These are phyloP conservation scores for Stramonita haemastoma DNA, from an alignment of 2,888 invertebrate genomes.

Conservation along the genomic window DNA sequence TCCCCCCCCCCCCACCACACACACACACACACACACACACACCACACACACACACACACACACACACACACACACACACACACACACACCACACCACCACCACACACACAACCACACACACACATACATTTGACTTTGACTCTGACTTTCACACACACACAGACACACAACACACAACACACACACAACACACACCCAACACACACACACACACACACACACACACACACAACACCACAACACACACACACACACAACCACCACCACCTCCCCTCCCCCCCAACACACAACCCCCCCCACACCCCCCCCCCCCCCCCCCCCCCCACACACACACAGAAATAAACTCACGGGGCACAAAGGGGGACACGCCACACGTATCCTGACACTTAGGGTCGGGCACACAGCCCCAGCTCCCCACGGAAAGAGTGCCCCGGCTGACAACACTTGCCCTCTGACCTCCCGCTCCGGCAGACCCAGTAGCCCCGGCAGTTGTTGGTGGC, in stretches of 20 bases:
- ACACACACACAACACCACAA: too few relatives aligned
- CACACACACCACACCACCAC: not conserved
- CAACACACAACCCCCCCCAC: not conserved
- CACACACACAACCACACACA: not conserved
- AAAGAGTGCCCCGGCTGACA: constrained; percentile 58
- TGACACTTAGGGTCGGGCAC: constrained; percentile 51
- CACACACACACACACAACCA: too few relatives aligned
- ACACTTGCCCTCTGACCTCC: constrained; percentile 56
- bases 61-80: not conserved
- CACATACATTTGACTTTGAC: not conserved
- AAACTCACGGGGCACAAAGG: constrained; percentile 11
- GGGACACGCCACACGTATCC: constrained; percentile 47
- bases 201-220: too few relatives aligned
- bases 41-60: not conserved
- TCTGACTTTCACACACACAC: not conserved
- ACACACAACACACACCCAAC: too few relatives aligned
- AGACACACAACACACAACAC: not conserved
- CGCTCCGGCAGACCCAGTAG: constrained; percentile 59
- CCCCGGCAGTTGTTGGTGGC: constrained; percentile 57
- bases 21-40: too few relatives aligned
- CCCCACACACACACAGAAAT: not conserved
- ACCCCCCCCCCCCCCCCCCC: not conserved
- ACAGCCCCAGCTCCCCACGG: constrained; percentile 52
- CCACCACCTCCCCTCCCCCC: too few relatives aligned
- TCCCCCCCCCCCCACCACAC: too few relatives aligned